These are phyloP conservation scores for Dicaeum eximium DNA, from an alignment of 2,113 vertebrate genomes.

Conservation along the genomic window DNA sequence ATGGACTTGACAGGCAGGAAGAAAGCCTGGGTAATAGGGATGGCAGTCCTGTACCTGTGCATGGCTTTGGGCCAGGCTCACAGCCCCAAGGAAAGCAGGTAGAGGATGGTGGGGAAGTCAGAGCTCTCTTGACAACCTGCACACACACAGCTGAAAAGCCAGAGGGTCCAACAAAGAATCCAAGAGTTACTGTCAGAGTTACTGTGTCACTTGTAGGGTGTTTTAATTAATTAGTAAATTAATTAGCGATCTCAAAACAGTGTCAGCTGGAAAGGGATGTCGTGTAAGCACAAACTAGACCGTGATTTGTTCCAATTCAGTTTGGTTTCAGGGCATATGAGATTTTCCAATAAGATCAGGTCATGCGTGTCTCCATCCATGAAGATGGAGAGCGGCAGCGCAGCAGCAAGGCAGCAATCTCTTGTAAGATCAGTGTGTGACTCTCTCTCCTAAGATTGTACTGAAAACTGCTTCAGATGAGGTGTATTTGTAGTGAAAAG, in stretches of 20 bases:
- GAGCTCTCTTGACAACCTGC: neutral
- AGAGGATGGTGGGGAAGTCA: neutral
- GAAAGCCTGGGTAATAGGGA: neutral
- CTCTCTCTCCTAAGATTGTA: neutral
- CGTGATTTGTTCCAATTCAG: neutral
- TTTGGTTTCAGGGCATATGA: conserved; percentile 29
- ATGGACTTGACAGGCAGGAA: neutral
- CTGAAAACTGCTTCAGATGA: neutral
- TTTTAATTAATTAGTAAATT: conserved; percentile 37
- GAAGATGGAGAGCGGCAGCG: neutral
- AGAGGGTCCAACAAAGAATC: neutral
- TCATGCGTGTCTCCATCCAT: neutral
- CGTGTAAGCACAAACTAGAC: neutral
- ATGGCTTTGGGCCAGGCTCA: neutral
- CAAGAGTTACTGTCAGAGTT: neutral
- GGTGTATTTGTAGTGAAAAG: neutral
- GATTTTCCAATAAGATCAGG: conserved; percentile 30
- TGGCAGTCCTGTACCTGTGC: neutral
- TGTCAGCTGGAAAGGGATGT: neutral
- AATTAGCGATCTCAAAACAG: neutral
- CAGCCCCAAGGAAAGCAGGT: neutral
- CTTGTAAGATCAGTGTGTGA: conserved; percentile 1
- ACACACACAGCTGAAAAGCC: neutral
- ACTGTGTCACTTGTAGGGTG: neutral
- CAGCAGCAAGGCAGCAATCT: neutral